Conservation (phyloP, 2,113 vertebrate genomes). For the Danio rerio region DNA sequence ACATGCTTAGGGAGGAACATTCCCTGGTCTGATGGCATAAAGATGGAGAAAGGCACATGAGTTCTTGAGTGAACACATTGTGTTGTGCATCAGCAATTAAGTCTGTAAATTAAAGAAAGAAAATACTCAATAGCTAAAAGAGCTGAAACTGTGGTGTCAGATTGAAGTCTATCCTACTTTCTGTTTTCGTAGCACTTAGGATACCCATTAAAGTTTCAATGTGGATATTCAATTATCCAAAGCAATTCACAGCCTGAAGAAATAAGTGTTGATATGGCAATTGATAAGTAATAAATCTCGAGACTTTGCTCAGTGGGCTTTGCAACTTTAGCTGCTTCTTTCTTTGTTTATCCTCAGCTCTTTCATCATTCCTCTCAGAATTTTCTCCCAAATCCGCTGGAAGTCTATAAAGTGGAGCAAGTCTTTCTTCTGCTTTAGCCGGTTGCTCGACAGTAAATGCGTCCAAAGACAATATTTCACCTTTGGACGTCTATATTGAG, state of each 20-base stretch:
- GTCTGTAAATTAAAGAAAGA: conserved; percentile 65
- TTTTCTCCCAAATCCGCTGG: too few relatives aligned
- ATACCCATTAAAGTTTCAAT: conserved; percentile 51
- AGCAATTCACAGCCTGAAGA: conserved; percentile 63
- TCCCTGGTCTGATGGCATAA: conserved; percentile 74
- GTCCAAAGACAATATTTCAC: conserved; percentile 61
- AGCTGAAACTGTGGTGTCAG: not conserved
- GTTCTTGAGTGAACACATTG: conserved; percentile 64
- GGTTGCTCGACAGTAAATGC: conserved; percentile 47
- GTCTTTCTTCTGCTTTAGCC: conserved; percentile 41
- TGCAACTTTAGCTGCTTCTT: not conserved
- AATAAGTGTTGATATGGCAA: conserved; percentile 63
- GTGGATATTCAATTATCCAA: conserved; percentile 61
- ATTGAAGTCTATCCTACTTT: conserved; percentile 19
- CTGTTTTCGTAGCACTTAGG: conserved; percentile 35
- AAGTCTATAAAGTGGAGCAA: not conserved
- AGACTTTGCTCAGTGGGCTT: not conserved
- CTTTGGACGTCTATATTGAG: conserved; percentile 58
- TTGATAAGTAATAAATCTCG: conserved; percentile 52
- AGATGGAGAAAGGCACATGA: conserved; percentile 76
- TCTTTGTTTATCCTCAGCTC: conserved; percentile 6
- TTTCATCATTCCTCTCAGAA: not conserved
- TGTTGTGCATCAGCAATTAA: conserved; percentile 66
- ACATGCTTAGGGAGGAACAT: conserved; percentile 76
- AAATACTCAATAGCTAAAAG: conserved; percentile 40